Evolutionary conservation across 2,888 invertebrate species (phyloP), one percentile per base, ranked within the genome.

Genomic region (Pollenia amentaria): DNA sequence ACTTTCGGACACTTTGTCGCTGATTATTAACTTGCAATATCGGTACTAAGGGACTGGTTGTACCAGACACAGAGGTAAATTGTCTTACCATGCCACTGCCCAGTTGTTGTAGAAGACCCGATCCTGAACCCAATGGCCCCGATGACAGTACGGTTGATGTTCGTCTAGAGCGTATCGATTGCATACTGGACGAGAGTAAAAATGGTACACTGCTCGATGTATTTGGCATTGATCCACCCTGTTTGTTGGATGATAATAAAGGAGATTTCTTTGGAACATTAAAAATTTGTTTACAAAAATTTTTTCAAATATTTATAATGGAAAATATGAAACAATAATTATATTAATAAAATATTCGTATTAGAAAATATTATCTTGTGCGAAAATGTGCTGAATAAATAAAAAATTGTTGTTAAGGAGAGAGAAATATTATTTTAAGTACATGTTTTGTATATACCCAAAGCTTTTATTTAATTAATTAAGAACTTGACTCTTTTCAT

Each of bases 81-180:
- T 96, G 96, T 95, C 97, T 97, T 97, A 98, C 98, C 97, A 98
- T 96, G 95, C 97, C 97, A 94, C 96, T 96, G 95, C 97, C 97
- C 93, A 98, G 95, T 94, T 98, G 97, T 92, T 98, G 97, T 89
- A 98, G 94, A 87, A 98, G 94, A 89, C 97, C 96, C 88, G 96
- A 95, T 90, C 96, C 96, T 76, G 96, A 95, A 90, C 95, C 95
- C 64, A 93, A 88, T 84, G 94, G 94, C 83, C 94, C 94, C 80
- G 94, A 94, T 92, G 96, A 96, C 89, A 96, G 94, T 91, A 96
- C 96, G 91, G 96, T 94, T 91, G 97, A 96, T 72, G 95, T 95
- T 78, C 97, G 95, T 80, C 97, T 95, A 88, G 97, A 96, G 88
- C 96, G 94, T 93, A 96, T 95, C 91, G 96, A 96, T 94, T 95